These are phyloP conservation scores for Hozukius guyotensis DNA, from an alignment of 2,797 vertebrate genomes.

Conservation along the genomic window DNA sequence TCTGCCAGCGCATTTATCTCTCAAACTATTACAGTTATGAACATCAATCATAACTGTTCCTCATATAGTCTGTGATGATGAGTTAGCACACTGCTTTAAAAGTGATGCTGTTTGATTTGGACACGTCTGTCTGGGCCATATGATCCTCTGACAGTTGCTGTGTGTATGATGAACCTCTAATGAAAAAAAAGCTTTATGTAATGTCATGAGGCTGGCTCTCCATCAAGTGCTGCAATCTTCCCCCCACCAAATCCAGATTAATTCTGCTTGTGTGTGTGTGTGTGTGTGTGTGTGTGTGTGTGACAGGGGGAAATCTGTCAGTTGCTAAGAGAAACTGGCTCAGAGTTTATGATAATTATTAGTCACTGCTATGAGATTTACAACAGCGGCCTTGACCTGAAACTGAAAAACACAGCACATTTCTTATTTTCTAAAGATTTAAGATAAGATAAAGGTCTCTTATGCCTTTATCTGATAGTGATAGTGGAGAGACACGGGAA, in stretches of 20 bases:
- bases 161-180: slow-evolving; percentile 81
- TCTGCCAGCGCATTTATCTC: not conserved
- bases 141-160: slow-evolving; percentile 25
- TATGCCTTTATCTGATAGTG: not conserved
- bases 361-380: not conserved
- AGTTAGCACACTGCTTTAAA: not conserved
- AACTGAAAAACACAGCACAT: not conserved
- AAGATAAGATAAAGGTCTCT: not conserved
- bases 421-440: not conserved
- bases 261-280: slow-evolving; percentile 37
- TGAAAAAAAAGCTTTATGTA: slow-evolving; percentile 82
- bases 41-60: not conserved
- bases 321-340: slow-evolving; percentile 26
- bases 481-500: not conserved
- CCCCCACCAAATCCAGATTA: slow-evolving; percentile 81
- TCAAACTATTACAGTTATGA: not conserved
- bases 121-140: slow-evolving; percentile 25
- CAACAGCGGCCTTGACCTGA: not conserved
- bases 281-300: not conserved
- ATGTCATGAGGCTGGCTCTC: slow-evolving; percentile 78
- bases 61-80: not conserved
- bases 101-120: slow-evolving; percentile 8
- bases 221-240: slow-evolving; percentile 82
- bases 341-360: slow-evolving; percentile 21
- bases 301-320: slow-evolving; percentile 17